Conservation (phyloP, 2,113 vertebrate genomes). For the Microtus montanus region DNA sequence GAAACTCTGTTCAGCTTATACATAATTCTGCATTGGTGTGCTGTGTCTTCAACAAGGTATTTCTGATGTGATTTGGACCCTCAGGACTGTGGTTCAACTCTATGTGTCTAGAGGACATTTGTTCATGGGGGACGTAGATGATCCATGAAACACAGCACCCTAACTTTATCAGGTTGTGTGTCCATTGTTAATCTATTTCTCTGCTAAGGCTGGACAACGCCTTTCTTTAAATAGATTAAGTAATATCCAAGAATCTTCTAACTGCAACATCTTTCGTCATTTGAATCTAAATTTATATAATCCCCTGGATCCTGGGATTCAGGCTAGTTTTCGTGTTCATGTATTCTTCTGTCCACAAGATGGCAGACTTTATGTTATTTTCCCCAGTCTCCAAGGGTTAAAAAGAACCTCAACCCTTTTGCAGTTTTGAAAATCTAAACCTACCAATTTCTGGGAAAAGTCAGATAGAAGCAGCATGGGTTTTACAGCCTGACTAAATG, state of each 20-base stretch:
- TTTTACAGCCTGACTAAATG: constrained; percentile 59
- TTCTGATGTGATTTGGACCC: background rate
- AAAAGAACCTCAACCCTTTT: constrained; percentile 20
- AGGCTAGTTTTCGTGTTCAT: background rate
- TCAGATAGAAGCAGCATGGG: constrained; percentile 40
- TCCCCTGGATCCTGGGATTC: background rate
- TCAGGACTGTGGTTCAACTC: background rate
- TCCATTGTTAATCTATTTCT: background rate
- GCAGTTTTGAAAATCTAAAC: constrained; percentile 59
- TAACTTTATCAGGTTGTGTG: background rate
- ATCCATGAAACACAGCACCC: background rate
- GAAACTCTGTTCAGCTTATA: background rate
- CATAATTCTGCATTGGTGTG: background rate
- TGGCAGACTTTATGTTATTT: constrained; percentile 85
- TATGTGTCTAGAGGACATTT: constrained; percentile 1
- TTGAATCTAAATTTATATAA: background rate
- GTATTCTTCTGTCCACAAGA: constrained; percentile 81
- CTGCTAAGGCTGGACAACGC: background rate
- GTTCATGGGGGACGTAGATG: background rate
- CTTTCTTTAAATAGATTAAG: background rate
- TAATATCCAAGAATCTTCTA: background rate
- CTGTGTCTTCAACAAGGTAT: background rate
- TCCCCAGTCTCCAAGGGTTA: constrained; percentile 50
- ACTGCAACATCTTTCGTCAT: background rate
- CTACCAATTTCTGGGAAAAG: constrained; percentile 50